Conservation (phyloP, 2,888 invertebrate genomes). For the Cryptophagus acutangulus region DNA sequence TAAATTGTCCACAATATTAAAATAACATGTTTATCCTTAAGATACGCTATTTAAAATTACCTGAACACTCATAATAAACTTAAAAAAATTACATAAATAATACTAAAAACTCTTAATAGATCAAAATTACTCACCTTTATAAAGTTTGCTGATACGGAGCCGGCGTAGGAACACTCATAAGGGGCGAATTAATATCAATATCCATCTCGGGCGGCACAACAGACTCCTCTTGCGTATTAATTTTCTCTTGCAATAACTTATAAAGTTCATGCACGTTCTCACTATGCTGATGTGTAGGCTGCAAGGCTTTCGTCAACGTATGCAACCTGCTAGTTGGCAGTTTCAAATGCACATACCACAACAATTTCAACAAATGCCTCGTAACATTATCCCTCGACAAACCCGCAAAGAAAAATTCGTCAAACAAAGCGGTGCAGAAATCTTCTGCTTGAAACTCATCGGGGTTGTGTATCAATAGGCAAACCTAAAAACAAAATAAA, state of each 20-base stretch:
- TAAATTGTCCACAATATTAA: no score
- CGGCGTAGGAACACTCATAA: constrained; percentile 81
- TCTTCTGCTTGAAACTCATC: constrained; percentile 93
- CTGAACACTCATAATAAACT: no score
- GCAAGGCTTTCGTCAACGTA: constrained; percentile 74
- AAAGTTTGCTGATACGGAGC: constrained; percentile 59
- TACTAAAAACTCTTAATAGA: background rate
- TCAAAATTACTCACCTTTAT: constrained; percentile 9
- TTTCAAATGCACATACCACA: constrained; percentile 88
- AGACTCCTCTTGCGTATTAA: constrained; percentile 66
- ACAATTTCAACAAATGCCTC: constrained; percentile 80
- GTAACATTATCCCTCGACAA: constrained; percentile 86
- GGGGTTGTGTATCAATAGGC: constrained; percentile 77
- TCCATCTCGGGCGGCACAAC: constrained; percentile 56
- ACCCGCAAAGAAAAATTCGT: constrained; percentile 91
- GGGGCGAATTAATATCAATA: constrained; percentile 72
- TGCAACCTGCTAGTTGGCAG: constrained; percentile 74
- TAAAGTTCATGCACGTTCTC: constrained; percentile 79
- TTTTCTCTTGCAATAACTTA: constrained; percentile 72
- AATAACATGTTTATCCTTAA: no score
- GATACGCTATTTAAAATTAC: no score
- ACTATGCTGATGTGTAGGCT: constrained; percentile 73
- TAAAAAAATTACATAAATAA: background rate
- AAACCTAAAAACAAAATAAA: constrained; percentile 51
- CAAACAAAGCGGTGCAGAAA: constrained; percentile 91